phyloP scores from a whole-genome alignment of 2,797 vertebrate species.

The Tragelaphus oryx region DNA sequence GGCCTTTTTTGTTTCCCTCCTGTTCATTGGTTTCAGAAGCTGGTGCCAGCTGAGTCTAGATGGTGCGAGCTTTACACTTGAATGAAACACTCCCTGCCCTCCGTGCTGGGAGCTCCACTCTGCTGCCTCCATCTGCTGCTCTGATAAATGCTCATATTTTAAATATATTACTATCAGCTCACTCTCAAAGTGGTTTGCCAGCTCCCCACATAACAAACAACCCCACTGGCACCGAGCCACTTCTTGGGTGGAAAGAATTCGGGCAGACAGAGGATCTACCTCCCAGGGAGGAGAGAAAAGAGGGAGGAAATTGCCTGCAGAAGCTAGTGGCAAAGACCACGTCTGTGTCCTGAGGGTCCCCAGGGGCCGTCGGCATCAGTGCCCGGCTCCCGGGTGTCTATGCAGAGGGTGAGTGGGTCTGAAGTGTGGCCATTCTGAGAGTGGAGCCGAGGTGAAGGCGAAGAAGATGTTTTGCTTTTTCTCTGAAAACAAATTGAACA shows the following conservation, averaged over 20 bases:
- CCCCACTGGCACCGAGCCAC: constrained; percentile 44
- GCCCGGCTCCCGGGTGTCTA: fast-evolving
- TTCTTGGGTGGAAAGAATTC: constrained; percentile 37
- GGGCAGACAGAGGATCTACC: constrained; percentile 21
- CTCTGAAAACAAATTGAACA: constrained; percentile 33
- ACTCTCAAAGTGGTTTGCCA: constrained; percentile 53
- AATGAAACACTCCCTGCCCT: constrained; percentile 65
- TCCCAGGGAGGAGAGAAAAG: background rate
- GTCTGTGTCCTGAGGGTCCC: background rate
- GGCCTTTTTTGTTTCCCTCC: constrained; percentile 26
- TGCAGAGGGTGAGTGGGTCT: background rate
- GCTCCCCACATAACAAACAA: constrained; percentile 50
- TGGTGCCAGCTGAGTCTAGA: constrained; percentile 60
- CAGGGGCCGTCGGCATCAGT: background rate
- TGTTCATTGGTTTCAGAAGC: constrained; percentile 47
- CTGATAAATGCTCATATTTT: constrained; percentile 71
- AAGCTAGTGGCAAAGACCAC: background rate
- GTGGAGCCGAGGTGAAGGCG: background rate
- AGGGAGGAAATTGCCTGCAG: background rate
- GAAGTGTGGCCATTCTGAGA: background rate
- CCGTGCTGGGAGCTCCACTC: constrained; percentile 65
- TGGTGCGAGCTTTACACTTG: constrained; percentile 49
- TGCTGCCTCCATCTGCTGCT: constrained; percentile 74
- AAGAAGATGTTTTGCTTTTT: constrained; percentile 41
- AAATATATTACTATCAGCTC: constrained; percentile 67